Conservation (phyloP, 2,888 invertebrate genomes). For the Melieria picta region DNA sequence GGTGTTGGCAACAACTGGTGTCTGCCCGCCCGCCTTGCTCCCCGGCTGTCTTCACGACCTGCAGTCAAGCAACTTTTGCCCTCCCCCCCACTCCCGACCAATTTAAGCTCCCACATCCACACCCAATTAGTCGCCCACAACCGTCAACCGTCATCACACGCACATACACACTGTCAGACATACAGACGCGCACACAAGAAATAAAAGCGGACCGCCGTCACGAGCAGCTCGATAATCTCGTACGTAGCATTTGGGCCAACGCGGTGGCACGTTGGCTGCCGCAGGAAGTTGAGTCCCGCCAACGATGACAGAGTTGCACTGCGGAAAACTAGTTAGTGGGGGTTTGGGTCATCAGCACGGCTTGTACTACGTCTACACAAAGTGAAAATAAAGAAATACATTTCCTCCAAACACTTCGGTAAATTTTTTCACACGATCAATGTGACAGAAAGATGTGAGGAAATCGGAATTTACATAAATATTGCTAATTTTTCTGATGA, state of each 20-base stretch:
- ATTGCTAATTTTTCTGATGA: too few relatives aligned
- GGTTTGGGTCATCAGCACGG: slow-evolving; percentile 1
- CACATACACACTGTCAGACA: slow-evolving; percentile 23
- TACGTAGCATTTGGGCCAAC: slow-evolving; percentile 59
- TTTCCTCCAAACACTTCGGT: too few relatives aligned
- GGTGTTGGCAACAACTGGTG: slow-evolving; percentile 32
- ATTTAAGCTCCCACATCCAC: slow-evolving; percentile 61
- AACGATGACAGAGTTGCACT: neutral
- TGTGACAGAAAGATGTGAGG: too few relatives aligned
- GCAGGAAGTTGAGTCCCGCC: slow-evolving; percentile 23
- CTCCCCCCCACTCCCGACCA: slow-evolving; percentile 52
- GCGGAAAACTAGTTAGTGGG: slow-evolving; percentile 1
- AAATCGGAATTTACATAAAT: too few relatives aligned
- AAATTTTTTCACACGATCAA: too few relatives aligned
- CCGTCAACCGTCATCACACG: slow-evolving; percentile 42
- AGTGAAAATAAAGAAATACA: too few relatives aligned
- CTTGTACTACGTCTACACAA: too few relatives aligned
- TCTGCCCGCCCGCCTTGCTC: slow-evolving; percentile 12
- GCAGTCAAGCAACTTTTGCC: slow-evolving; percentile 25
- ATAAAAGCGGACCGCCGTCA: slow-evolving; percentile 19
- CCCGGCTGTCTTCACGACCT: slow-evolving; percentile 26
- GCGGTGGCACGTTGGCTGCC: slow-evolving; percentile 42
- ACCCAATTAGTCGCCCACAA: slow-evolving; percentile 61
- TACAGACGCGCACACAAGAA: slow-evolving; percentile 16
- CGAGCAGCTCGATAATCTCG: slow-evolving; percentile 60